A percentile compares a stretch with the other conserved stretches of the same genome.
These are phyloP conservation scores for Eleutherodactylus coqui DNA, from an alignment of 2,797 vertebrate species.

Conservation along the genomic window DNA sequence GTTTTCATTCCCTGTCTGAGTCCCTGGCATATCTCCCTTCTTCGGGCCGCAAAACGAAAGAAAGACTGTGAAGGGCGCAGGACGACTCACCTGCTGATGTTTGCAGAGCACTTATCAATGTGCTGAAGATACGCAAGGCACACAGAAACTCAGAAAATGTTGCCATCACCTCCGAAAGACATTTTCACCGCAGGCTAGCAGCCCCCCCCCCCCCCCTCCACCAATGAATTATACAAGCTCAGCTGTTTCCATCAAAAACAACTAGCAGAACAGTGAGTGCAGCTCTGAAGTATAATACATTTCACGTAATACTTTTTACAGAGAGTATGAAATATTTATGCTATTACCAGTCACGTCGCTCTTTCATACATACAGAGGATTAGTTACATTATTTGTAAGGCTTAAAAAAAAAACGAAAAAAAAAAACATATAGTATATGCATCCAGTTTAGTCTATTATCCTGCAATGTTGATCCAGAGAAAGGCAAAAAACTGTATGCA, in stretches of 20 bases:
- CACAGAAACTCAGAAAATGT: not conserved
- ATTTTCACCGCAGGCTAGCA: not conserved
- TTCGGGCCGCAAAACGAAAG: not conserved
- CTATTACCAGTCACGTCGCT: not conserved
- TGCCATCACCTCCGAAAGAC: not conserved
- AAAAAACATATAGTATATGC: no score
- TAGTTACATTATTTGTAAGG: no score
- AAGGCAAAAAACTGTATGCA: no score
- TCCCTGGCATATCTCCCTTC: not conserved
- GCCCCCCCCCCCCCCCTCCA: not conserved
- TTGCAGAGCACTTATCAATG: not conserved
- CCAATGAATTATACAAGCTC: not conserved
- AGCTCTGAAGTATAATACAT: not conserved
- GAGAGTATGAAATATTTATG: not conserved
- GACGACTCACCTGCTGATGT: not conserved
- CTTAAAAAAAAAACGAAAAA: no score
- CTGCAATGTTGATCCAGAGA: no score
- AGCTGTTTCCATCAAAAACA: not conserved
- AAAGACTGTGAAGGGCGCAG: not conserved
- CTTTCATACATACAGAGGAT: not conserved
- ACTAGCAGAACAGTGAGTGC: not conserved
- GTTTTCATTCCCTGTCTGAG: not conserved
- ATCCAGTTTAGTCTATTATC: no score
- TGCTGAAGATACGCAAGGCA: not conserved
- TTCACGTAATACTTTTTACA: not conserved